Conservation (phyloP, 2,888 invertebrate species). For the Pinctada fucata region DNA sequence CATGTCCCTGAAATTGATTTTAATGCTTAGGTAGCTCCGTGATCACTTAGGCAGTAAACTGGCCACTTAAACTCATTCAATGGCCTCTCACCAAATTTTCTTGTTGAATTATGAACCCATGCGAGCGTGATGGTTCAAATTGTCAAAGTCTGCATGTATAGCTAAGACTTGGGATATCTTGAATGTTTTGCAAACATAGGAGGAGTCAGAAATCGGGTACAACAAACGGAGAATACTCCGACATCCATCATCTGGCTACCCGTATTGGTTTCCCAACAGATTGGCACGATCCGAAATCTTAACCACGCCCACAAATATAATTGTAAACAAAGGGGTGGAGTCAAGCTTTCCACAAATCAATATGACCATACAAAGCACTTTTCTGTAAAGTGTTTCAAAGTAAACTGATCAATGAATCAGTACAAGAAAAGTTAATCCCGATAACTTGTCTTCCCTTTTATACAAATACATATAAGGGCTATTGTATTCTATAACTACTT, state of each 20-base stretch:
- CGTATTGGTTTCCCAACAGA: neutral
- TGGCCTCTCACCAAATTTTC: conserved; percentile 39
- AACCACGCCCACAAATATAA: conserved; percentile 14
- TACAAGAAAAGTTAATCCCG: conserved; percentile 1
- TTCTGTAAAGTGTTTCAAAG: conserved; percentile 10
- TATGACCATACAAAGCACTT: conserved; percentile 1
- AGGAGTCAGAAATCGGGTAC: conserved; percentile 10
- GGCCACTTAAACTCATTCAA: conserved; percentile 39
- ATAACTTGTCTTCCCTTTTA: conserved; percentile 20
- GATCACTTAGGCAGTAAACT: conserved; percentile 40
- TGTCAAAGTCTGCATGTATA: conserved; percentile 33
- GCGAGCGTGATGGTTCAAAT: conserved; percentile 35
- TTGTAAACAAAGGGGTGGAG: conserved; percentile 12
- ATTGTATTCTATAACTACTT: conserved; percentile 8
- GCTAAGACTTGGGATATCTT: neutral
- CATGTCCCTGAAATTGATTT: conserved; percentile 57
- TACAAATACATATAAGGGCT: conserved; percentile 6
- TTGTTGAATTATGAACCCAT: conserved; percentile 38
- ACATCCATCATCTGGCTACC: conserved; percentile 1
- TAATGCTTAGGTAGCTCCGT: conserved; percentile 31
- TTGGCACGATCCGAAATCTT: neutral
- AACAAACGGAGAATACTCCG: conserved; percentile 11
- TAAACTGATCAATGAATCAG: conserved; percentile 5
- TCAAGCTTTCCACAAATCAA: neutral
- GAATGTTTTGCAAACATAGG: conserved; percentile 10